Evolutionary conservation across 1,140 invertebrate genomes (phyloP), one percentile per base, ranked within the genome.

Genomic region (Lucilia cuprina): DNA sequence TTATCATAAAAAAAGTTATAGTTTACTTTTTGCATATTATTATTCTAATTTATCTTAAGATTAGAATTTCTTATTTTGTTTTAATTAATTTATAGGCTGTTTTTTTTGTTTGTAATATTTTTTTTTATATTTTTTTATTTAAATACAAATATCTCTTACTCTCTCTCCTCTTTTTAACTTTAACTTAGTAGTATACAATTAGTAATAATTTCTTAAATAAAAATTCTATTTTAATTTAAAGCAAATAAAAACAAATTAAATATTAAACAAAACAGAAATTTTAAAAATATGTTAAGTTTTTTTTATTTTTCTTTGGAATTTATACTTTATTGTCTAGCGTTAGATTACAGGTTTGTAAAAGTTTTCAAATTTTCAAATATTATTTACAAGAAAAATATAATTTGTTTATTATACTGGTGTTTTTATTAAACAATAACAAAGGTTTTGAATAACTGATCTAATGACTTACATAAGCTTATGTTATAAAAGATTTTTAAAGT

Each of bases 51-150:
- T 55, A 55, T 25, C n/a, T 70, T 70, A 17, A 70, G 2, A 25
- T 70, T 70, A 41, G 41, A 41, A 10, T 70, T 70, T 70, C 19
- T 25, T 70, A 70, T 21, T 70, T 21, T 70, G n/a, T 70, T 70
- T 70, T 70, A 70, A 70, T 70, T 70, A 70, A 70, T 70, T 70
- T 70, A 70, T 70, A 70, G 65, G 65, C 19, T 70, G 65, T 70
- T 70, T 70, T n/a, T 70, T 70, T 70, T 70, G 65, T 70, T 70
- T 70, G 65, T 70, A 70, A 70, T 70, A 70, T 70, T 70, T 70
- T 70, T 65, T 55, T 5, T 60, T 60, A 14, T 60, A n/a, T n/a
- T 41, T 41, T 41, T 41, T 41, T 41, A 41, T 41, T 5, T 12
- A 70, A 10, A 70, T 70, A 70, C 65, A 70, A 70, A 21, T 70